Conservation (phyloP, 2,888 invertebrate species). For the Biston stratarius region DNA sequence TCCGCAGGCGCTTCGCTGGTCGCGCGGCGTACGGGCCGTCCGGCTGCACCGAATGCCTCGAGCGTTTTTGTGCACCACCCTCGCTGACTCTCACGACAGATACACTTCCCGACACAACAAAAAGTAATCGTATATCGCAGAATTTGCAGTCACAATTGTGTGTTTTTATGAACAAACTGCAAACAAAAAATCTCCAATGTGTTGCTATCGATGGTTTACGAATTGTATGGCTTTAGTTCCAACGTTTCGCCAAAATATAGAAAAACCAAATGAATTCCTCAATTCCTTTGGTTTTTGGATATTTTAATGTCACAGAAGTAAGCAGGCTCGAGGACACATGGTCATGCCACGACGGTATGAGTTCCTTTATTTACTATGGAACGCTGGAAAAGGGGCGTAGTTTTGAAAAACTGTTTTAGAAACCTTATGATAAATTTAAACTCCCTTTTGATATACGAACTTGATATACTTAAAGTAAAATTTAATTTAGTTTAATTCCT, state of each 20-base stretch:
- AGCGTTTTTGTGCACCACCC: constrained; percentile 73
- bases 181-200: constrained; percentile 15
- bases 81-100: constrained; percentile 55
- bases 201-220: background rate
- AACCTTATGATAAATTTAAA: too few relatives aligned
- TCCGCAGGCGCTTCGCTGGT: constrained; percentile 17
- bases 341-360: too few relatives aligned
- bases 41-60: constrained; percentile 64
- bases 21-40: constrained; percentile 49
- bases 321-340: too few relatives aligned
- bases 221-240: background rate
- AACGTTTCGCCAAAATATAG: background rate
- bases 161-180: constrained; percentile 23
- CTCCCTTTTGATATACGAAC: too few relatives aligned
- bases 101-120: constrained; percentile 56
- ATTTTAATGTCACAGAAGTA: too few relatives aligned
- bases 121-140: constrained; percentile 54
- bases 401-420: too few relatives aligned
- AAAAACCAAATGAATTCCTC: background rate
- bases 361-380: too few relatives aligned
- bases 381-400: too few relatives aligned
- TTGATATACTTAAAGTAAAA: too few relatives aligned
- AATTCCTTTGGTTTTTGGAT: too few relatives aligned
- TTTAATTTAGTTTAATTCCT: too few relatives aligned
- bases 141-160: constrained; percentile 19